Evolutionary conservation across 1,140 invertebrate species (phyloP).

Genomic region (Tyrophagus putrescentiae): DNA sequence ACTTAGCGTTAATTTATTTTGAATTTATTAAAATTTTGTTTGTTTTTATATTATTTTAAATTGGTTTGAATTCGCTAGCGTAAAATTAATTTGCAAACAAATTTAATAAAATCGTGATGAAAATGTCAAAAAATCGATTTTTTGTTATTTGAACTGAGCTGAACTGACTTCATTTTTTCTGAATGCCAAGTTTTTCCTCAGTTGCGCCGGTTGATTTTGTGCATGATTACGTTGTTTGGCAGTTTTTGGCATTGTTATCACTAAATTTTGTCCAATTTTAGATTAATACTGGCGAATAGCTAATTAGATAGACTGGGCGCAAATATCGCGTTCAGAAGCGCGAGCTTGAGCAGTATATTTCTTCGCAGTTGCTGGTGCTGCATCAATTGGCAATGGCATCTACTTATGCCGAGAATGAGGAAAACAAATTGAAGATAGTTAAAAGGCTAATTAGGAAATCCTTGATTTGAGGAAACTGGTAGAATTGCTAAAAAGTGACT

Average conservation of each 20-base stretch:
- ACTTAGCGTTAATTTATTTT: neutral
- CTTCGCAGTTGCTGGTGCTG: too few relatives aligned
- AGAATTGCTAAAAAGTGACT: constrained; percentile 10
- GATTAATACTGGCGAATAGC: too few relatives aligned
- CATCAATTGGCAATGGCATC: neutral
- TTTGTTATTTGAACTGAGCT: too few relatives aligned
- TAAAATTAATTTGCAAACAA: constrained; percentile 8
- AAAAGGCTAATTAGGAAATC: constrained; percentile 12
- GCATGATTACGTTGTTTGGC: too few relatives aligned
- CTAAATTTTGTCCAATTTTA: too few relatives aligned
- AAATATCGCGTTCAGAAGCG: too few relatives aligned
- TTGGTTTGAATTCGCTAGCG: neutral
- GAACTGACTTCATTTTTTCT: too few relatives aligned
- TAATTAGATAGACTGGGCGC: too few relatives aligned
- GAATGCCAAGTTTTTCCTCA: too few relatives aligned
- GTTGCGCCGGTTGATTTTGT: too few relatives aligned
- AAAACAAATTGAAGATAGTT: neutral
- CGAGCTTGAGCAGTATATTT: too few relatives aligned
- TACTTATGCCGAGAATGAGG: neutral
- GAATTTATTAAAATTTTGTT: constrained; percentile 1
- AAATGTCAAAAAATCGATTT: neutral
- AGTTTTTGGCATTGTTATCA: too few relatives aligned
- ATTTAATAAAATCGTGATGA: neutral
- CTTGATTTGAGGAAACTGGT: constrained; percentile 12
- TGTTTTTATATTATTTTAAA: neutral